Conservation (phyloP, 2,888 invertebrate genomes). For the Tiphia femorata region DNA sequence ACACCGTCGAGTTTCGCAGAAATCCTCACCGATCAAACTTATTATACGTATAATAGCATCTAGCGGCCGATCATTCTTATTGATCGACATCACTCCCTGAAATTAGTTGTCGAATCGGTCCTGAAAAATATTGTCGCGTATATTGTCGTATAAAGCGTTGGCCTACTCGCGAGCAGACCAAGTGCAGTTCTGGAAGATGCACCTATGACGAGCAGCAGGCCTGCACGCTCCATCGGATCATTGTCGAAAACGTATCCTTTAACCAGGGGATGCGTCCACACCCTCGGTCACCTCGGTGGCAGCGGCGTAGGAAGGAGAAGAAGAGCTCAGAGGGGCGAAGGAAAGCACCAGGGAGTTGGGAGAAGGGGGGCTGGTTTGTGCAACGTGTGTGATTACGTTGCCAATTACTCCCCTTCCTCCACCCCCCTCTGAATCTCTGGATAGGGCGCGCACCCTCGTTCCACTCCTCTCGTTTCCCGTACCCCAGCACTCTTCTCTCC, state of each 20-base stretch:
- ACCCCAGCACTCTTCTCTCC: too few species aligned
- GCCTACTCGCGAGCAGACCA: neutral
- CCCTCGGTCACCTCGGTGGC: constrained; percentile 41
- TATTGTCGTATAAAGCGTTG: neutral
- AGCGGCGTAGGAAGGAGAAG: constrained; percentile 19
- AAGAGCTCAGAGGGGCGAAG: constrained; percentile 19
- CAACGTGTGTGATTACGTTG: constrained; percentile 65
- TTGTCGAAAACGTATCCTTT: constrained; percentile 47
- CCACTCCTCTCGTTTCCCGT: constrained; percentile 16
- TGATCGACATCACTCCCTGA: too few species aligned
- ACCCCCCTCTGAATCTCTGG: constrained; percentile 40
- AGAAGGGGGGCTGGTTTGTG: constrained; percentile 50
- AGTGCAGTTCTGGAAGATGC: neutral
- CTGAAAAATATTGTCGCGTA: neutral
- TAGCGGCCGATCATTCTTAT: too few species aligned
- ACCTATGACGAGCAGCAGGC: too few species aligned
- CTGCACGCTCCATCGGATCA: constrained; percentile 51
- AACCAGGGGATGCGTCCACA: constrained; percentile 39
- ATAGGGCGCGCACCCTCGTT: constrained; percentile 23
- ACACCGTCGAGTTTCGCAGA: neutral
- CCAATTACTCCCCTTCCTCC: constrained; percentile 67
- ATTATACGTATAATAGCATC: too few species aligned
- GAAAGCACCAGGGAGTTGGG: constrained; percentile 6
- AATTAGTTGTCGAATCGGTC: too few species aligned
- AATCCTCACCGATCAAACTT: constrained; percentile 2